Conservation (phyloP, 2,113 vertebrate genomes). For the Onychorhynchus coronatus region DNA sequence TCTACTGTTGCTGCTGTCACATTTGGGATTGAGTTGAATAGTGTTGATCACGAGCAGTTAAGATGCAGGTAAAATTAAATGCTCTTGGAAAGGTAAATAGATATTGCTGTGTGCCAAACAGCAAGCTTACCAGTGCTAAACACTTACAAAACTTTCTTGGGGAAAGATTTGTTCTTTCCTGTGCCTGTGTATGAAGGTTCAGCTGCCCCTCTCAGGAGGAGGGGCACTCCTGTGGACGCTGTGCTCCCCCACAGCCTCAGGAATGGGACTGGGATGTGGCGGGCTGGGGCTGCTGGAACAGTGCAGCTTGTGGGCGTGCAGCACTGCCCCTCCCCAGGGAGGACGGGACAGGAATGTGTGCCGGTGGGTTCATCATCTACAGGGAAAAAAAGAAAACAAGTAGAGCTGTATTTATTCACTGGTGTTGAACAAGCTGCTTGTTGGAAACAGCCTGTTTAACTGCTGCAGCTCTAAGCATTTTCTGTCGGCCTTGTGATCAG, state of each 20-base stretch:
- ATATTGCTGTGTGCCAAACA: too few relatives aligned
- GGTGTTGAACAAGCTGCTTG: background rate
- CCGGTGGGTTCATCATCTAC: background rate
- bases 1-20: background rate
- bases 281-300: background rate
- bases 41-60: background rate
- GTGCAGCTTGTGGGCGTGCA: background rate
- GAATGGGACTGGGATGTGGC: background rate
- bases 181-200: background rate
- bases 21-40: background rate
- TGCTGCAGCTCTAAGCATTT: background rate
- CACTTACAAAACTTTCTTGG: background rate
- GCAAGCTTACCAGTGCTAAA: background rate
- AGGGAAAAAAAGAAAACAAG: background rate
- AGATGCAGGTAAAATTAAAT: background rate
- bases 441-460: background rate
- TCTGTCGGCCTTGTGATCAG: background rate
- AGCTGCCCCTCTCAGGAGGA: background rate
- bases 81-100: background rate
- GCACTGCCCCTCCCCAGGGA: background rate
- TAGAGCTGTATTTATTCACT: background rate
- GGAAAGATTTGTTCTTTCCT: background rate
- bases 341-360: background rate
- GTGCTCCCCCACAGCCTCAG: background rate
- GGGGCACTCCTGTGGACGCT: accelerated